Evolutionary conservation across 92 coral and sea anemone genomes (phyloP).

Genomic region (Diadumene lineata): DNA sequence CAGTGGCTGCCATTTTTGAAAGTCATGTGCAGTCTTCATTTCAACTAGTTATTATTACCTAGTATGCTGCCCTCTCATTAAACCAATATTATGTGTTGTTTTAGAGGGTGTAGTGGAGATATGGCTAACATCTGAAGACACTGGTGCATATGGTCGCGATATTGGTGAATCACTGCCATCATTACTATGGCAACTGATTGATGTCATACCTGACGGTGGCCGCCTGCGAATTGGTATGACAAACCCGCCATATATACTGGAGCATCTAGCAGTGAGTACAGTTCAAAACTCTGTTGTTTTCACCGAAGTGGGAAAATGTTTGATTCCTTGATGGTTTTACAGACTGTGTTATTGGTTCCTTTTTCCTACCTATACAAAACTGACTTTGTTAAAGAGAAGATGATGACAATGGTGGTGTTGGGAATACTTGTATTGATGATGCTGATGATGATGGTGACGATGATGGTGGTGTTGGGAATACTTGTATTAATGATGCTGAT

Average conservation of each 20-base stretch:
- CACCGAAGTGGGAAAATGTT: not conserved
- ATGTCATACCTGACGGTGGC: constrained; percentile 96
- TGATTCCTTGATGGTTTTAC: not conserved
- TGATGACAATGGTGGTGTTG: not conserved
- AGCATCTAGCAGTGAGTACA: constrained; percentile 82
- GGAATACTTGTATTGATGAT: not conserved
- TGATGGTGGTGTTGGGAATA: not conserved
- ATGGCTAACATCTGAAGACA: constrained; percentile 98
- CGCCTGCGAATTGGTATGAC: constrained; percentile 96
- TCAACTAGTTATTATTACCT: too few species aligned
- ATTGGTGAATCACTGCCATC: constrained; percentile 90
- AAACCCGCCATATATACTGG: constrained; percentile 97
- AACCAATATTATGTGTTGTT: not conserved
- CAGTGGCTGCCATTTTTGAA: too few species aligned
- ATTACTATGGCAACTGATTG: constrained; percentile 95
- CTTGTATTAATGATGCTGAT: too few species aligned
- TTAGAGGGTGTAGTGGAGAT: constrained; percentile 98
- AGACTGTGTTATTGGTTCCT: too few species aligned
- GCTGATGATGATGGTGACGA: not conserved
- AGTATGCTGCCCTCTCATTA: too few species aligned
- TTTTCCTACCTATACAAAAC: too few species aligned
- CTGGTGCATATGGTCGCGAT: constrained; percentile 97
- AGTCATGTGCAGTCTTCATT: too few species aligned
- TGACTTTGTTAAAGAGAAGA: not conserved
- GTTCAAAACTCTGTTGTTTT: not conserved